phyloP scores from a whole-genome alignment of 1,140 invertebrate species.

The Tenebrio molitor region DNA sequence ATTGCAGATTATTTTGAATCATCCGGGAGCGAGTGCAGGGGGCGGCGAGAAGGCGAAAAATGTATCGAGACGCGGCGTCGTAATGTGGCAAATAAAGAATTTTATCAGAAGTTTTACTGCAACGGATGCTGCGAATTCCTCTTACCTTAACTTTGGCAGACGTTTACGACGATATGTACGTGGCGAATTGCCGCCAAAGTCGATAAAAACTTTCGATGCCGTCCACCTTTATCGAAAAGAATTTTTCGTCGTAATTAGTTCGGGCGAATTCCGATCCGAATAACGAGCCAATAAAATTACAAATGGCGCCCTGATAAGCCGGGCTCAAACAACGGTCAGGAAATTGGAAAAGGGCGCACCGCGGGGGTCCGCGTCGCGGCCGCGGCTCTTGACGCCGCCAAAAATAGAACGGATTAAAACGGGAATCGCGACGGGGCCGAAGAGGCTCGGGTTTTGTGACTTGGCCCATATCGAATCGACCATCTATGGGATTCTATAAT shows the following conservation, averaged over 20 bases:
- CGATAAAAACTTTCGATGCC: slow-evolving; percentile 35
- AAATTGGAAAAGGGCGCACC: neutral
- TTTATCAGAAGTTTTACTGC: slow-evolving; percentile 28
- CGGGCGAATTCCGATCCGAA: neutral
- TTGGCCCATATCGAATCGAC: neutral
- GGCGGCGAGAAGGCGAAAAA: neutral
- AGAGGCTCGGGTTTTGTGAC: no score
- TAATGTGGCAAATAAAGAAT: slow-evolving; percentile 26
- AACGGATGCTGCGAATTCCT: slow-evolving; percentile 30
- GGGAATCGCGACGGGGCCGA: no score
- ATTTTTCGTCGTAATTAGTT: slow-evolving; percentile 36
- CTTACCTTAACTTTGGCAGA: slow-evolving; percentile 31
- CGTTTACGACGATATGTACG: slow-evolving; percentile 27
- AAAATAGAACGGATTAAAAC: neutral
- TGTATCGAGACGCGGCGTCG: neutral
- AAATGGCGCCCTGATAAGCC: neutral
- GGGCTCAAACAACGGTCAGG: neutral
- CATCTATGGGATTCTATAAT: slow-evolving; percentile 46
- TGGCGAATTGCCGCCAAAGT: slow-evolving; percentile 14
- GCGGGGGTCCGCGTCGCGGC: neutral
- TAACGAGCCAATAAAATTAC: no score
- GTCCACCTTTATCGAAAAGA: slow-evolving; percentile 11
- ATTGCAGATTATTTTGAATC: slow-evolving; percentile 46
- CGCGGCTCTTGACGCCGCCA: neutral
- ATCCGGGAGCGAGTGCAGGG: no score